These are phyloP conservation scores for Ernsta delagoae DNA, from an alignment of 2,888 invertebrate genomes.

Conservation along the genomic window DNA sequence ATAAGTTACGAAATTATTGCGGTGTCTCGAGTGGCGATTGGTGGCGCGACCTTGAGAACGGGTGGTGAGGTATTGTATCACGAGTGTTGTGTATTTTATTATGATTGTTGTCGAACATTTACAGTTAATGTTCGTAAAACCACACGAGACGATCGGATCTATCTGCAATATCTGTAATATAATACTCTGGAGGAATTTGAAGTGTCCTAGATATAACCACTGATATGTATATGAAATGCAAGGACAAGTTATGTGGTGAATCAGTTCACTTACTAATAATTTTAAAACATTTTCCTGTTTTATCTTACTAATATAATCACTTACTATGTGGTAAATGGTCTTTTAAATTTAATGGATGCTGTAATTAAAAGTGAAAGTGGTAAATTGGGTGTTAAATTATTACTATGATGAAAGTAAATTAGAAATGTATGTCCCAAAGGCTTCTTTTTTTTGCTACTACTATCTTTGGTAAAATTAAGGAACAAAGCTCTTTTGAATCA, in stretches of 20 bases:
- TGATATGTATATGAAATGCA: conserved; percentile 38
- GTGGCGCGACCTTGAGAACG: conserved; percentile 49
- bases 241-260: conserved; percentile 22
- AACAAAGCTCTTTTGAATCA: too few relatives aligned
- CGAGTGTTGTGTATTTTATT: conserved; percentile 29
- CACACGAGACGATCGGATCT: too few relatives aligned
- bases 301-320: neutral
- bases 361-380: too few relatives aligned
- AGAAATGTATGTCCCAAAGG: too few relatives aligned
- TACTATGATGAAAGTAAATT: too few relatives aligned
- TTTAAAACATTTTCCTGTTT: neutral
- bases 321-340: too few relatives aligned
- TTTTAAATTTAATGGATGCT: too few relatives aligned
- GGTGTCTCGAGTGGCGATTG: conserved; percentile 43
- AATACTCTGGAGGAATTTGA: conserved; percentile 32
- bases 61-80: conserved; percentile 41
- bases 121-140: conserved; percentile 17
- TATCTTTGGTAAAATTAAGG: too few relatives aligned
- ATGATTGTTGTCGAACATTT: conserved; percentile 17
- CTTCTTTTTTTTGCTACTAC: too few relatives aligned
- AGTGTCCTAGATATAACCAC: conserved; percentile 20
- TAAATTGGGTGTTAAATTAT: too few relatives aligned
- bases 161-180: conserved; percentile 17
- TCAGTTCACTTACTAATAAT: conserved; percentile 10
- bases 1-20: too few relatives aligned